Base-by-base conservation (phyloP, 2,113 vertebrate genomes). In the Anseranas semipalmata region DNA sequence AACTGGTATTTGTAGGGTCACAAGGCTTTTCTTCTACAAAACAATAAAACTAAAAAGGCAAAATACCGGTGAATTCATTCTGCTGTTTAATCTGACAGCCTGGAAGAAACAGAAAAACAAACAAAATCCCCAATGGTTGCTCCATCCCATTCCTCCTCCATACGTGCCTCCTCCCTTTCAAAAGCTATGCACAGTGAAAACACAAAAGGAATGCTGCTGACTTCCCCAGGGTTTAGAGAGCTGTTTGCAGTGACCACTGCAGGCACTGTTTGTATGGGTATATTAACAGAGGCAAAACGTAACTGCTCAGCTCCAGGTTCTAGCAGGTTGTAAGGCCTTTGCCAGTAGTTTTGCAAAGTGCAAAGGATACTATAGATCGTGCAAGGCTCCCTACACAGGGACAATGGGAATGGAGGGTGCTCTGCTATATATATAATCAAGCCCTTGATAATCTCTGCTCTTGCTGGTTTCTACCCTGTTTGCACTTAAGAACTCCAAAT, bases 81-180 rank as follows among this genome's bases (percentile, higher is more conserved):
- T 58, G 63, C 59, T 67, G 32, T 77, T 90, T 86, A 66, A 62
- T 35, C 55, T 53, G 56, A 52, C 77, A 91, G 46, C 65, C 85
- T 35, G 35, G 72, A 92, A 93, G 50, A 92, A 92, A 77, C 6
- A 56, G 70, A 82, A 95, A 95, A 85, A 22, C 43, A 55, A 90
- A 85, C 35, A 86, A 83, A 90, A 74, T 46, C 43, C n/a, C 41
- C 32, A 73, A 1, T 19, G 48, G 70, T 32, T 77, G 32, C 22
- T 87, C 68, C 41, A 41, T 78, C 43, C 25, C 32, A 78, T 56
- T 37, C 50, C 25, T 89, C 32, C 28, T 89, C 56, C 45, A 19
- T 46, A 75, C 0, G 0, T 50, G 33, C 52, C 48, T n/a, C 65
- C 41, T 89, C 43, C 48, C 74, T 84, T 89, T 67, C 83, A 81